Evolutionary conservation across 1,140 invertebrate species (phyloP).

Genomic region (Calliphora vicina): DNA sequence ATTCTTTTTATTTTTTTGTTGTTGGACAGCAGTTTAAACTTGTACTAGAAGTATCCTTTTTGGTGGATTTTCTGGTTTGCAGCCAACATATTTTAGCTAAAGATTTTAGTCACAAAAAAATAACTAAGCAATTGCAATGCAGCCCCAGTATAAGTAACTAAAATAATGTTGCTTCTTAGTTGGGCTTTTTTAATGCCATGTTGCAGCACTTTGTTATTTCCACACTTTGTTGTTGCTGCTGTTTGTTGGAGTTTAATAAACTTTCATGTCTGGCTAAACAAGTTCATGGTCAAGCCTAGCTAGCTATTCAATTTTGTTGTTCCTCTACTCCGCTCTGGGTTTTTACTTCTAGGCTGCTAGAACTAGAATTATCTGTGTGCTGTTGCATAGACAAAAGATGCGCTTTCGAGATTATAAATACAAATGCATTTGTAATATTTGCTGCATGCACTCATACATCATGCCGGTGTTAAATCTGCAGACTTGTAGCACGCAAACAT

Average conservation of each 20-base stretch:
- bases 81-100: not conserved
- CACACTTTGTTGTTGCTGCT: not conserved
- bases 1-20: not conserved
- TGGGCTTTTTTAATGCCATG: not conserved
- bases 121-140: not conserved
- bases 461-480: not conserved
- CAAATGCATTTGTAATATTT: not conserved
- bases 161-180: not conserved
- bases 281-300: slow-evolving; percentile 30
- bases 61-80: not conserved
- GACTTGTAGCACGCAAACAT: not conserved
- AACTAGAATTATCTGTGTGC: not conserved
- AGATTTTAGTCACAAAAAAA: not conserved
- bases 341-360: not conserved
- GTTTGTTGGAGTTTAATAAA: slow-evolving; percentile 20
- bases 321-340: not conserved
- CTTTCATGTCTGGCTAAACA: slow-evolving; percentile 33
- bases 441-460: not conserved
- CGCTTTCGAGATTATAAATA: not conserved
- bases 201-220: too few relatives aligned
- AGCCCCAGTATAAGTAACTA: not conserved
- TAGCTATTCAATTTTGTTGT: not conserved
- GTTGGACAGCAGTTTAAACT: not conserved
- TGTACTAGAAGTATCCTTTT: not conserved
- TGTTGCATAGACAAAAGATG: not conserved